Percentiles rank a stretch among this genome's conserved stretches.
Evolutionary conservation across 2,113 vertebrate species (phyloP).

Genomic region (Picathartes gymnocephalus): DNA sequence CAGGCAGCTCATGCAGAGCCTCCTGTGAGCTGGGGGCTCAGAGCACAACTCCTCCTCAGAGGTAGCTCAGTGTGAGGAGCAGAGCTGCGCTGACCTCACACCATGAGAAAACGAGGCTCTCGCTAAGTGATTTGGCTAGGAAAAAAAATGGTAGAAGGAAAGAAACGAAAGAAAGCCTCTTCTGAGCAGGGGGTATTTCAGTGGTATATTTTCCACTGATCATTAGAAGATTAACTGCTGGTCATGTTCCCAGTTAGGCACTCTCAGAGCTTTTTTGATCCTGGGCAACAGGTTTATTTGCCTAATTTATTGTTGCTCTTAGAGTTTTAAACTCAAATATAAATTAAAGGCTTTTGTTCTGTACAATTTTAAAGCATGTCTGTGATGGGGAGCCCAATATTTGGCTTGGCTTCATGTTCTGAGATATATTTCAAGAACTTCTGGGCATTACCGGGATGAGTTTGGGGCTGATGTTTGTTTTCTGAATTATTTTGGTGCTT

Average conservation of each 20-base stretch:
- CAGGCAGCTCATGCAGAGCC: background rate
- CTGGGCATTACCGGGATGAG: background rate
- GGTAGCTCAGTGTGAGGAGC: conserved; percentile 31
- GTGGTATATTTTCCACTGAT: background rate
- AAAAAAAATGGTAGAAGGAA: background rate
- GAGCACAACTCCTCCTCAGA: background rate
- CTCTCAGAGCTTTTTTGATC: conserved; percentile 46
- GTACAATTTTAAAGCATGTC: conserved; percentile 13
- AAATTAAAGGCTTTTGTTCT: conserved; percentile 57
- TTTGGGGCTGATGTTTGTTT: background rate
- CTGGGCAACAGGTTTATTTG: conserved; percentile 47
- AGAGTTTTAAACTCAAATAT: conserved; percentile 51
- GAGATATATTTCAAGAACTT: conserved; percentile 32
- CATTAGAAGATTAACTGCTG: conserved; percentile 39
- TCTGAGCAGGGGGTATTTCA: background rate
- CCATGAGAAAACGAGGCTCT: background rate
- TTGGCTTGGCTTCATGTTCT: conserved; percentile 35
- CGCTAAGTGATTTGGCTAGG: background rate
- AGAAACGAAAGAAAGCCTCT: background rate
- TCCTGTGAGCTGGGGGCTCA: fast-evolving
- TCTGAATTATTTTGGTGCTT: conserved; percentile 9
- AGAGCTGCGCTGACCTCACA: conserved; percentile 19
- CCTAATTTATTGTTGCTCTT: conserved; percentile 60
- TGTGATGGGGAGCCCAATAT: background rate
- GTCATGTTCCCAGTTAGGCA: conserved; percentile 29